Percentiles rank a stretch among this genome's conserved stretches.
phyloP scores from a whole-genome alignment of 2,888 invertebrate species.

The Portevinia maculata region DNA sequence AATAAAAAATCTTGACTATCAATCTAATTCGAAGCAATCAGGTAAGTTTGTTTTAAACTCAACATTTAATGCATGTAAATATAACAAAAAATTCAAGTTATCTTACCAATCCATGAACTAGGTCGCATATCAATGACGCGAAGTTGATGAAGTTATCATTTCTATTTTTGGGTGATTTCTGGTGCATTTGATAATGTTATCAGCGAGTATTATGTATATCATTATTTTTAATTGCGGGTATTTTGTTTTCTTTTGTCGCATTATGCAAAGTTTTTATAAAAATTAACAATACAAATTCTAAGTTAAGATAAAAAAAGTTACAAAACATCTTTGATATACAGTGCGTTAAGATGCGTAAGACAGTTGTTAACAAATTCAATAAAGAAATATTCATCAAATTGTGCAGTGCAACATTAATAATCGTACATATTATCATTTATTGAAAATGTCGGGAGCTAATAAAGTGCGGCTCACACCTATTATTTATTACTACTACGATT shows the following conservation, averaged over 20 bases:
- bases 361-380: too few relatives aligned
- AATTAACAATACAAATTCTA: not conserved
- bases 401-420: too few relatives aligned
- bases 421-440: too few relatives aligned
- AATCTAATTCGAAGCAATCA: constrained; percentile 80
- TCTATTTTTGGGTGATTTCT: not conserved
- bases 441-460: too few relatives aligned
- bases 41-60: constrained; percentile 77
- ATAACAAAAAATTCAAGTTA: not conserved
- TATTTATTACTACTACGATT: too few relatives aligned
- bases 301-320: constrained; percentile 8
- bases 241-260: constrained; percentile 2
- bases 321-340: not conserved
- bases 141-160: not conserved
- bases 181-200: constrained; percentile 1
- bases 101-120: too few relatives aligned
- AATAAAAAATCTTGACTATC: constrained; percentile 85
- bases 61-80: not conserved
- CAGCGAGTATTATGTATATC: not conserved
- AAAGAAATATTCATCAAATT: too few relatives aligned
- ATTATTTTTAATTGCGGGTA: not conserved
- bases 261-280: constrained; percentile 13
- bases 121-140: not conserved
- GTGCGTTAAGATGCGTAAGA: too few relatives aligned
- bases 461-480: too few relatives aligned